Evolutionary conservation across 2,888 invertebrate species (phyloP).

Genomic region (Drosophila formosana): DNA sequence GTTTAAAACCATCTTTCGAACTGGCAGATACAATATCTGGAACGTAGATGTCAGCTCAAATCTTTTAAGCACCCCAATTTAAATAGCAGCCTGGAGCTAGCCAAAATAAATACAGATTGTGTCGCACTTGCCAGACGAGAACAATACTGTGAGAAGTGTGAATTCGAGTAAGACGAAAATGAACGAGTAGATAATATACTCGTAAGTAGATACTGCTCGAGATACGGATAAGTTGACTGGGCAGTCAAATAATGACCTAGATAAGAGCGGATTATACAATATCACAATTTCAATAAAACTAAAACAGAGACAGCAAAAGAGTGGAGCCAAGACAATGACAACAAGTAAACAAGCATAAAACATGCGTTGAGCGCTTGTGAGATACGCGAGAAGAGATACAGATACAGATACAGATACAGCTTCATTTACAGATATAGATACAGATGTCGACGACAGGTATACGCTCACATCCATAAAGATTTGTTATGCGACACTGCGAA

Average conservation of each 20-base stretch:
- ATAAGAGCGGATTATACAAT: slow-evolving; percentile 62
- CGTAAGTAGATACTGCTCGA: slow-evolving; percentile 5
- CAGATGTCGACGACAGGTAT: slow-evolving; percentile 10
- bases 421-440: background rate
- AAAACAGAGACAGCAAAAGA: slow-evolving; percentile 23
- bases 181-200: background rate
- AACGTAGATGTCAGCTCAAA: background rate
- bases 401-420: slow-evolving; percentile 24
- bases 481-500: slow-evolving; percentile 34
- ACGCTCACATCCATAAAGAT: slow-evolving; percentile 17
- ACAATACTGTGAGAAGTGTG: slow-evolving; percentile 18
- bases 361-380: slow-evolving; percentile 45
- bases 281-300: slow-evolving; percentile 50
- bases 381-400: slow-evolving; percentile 31
- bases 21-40: background rate
- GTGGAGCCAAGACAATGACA: slow-evolving; percentile 47
- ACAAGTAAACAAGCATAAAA: slow-evolving; percentile 39
- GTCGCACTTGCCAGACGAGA: slow-evolving; percentile 23
- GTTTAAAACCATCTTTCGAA: background rate
- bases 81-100: slow-evolving; percentile 14
- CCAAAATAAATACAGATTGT: slow-evolving; percentile 27
- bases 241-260: slow-evolving; percentile 70
- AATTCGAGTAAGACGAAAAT: background rate
- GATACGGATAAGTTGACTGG: slow-evolving; percentile 37
- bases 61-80: slow-evolving; percentile 22